A percentile compares a stretch with the other conserved stretches of the same genome.
Conservation (phyloP, 2,888 invertebrate genomes). For the Shargacucullia verbasci region DNA sequence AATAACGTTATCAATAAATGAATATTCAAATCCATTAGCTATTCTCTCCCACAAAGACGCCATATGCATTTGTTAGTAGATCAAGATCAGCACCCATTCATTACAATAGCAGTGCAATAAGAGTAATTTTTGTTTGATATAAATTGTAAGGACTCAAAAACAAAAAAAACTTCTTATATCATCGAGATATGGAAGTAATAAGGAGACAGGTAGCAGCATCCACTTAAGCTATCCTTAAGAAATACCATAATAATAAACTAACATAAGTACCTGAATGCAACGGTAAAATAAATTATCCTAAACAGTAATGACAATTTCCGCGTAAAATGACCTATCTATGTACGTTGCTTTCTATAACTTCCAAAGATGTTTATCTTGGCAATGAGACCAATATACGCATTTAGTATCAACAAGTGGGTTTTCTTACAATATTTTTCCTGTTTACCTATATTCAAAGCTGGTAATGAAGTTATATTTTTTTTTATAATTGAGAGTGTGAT, state of each 20-base stretch:
- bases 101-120: no score
- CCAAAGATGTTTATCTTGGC: not conserved
- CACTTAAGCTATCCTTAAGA: no score
- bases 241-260: no score
- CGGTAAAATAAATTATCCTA: not conserved
- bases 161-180: no score
- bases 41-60: constrained; percentile 10
- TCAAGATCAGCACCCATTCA: not conserved
- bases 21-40: constrained; percentile 30
- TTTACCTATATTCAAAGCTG: no score
- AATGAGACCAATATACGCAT: not conserved
- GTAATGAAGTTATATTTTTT: no score
- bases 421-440: not conserved
- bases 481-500: no score
- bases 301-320: not conserved
- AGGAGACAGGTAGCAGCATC: no score
- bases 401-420: not conserved
- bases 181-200: no score
- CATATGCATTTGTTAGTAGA: constrained; percentile 7
- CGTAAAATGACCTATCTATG: not conserved
- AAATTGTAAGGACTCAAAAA: no score
- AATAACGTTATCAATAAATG: constrained; percentile 30
- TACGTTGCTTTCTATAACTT: not conserved
- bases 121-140: no score
- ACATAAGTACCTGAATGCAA: no score